Conservation (phyloP, 2,888 invertebrate genomes). For the Eupithecia centaureata region DNA sequence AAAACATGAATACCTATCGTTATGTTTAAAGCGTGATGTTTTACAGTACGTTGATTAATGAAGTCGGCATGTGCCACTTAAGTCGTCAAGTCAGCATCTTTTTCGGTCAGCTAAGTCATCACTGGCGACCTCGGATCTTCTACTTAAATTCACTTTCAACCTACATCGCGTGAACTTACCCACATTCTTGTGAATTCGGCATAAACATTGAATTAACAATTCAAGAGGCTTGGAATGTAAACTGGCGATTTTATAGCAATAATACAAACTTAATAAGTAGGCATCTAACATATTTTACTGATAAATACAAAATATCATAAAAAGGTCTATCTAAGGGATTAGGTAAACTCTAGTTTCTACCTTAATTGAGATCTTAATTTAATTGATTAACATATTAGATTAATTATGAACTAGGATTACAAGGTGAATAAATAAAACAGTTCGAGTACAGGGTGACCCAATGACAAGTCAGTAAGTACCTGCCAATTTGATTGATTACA, state of each 20-base stretch:
- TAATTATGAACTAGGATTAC: background rate
- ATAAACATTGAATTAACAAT: constrained; percentile 24
- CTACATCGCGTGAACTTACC: constrained; percentile 31
- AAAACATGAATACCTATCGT: background rate
- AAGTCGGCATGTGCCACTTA: constrained; percentile 7
- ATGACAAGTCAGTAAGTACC: background rate
- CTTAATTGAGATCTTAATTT: constrained; percentile 29
- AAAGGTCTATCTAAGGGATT: background rate
- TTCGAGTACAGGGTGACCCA: background rate
- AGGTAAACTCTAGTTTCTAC: background rate
- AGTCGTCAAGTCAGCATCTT: constrained; percentile 25
- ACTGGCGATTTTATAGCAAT: constrained; percentile 3
- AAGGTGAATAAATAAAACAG: background rate
- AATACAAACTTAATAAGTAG: constrained; percentile 6
- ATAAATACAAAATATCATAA: background rate
- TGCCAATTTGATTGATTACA: background rate
- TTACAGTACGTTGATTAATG: constrained; percentile 3
- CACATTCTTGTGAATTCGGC: constrained; percentile 40
- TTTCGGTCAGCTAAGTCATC: constrained; percentile 40
- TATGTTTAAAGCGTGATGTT: background rate
- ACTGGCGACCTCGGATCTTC: constrained; percentile 42
- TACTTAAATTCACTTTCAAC: constrained; percentile 44
- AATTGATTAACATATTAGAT: constrained; percentile 10
- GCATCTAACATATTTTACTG: background rate
- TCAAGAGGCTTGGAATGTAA: constrained; percentile 21